Percentiles rank a stretch among this genome's conserved stretches.
phyloP scores from a whole-genome alignment of 2,888 invertebrate species.

The Zaprionus obscuricornis region DNA sequence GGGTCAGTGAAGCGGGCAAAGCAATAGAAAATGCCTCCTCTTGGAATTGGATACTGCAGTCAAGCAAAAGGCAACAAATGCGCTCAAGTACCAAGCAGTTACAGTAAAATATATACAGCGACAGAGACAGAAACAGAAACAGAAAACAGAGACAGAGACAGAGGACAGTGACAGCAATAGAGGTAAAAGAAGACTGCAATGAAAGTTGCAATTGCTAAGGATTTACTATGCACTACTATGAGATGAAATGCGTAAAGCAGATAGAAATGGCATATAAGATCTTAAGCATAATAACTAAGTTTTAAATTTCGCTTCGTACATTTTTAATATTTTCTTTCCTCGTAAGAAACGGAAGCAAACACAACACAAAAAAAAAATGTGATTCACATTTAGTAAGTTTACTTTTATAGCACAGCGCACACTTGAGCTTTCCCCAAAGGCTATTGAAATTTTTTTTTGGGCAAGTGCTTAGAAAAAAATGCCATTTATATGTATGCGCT shows the following conservation, averaged over 20 bases:
- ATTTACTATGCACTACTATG: no score
- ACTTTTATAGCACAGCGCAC: constrained; percentile 11
- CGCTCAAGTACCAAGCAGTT: constrained; percentile 6
- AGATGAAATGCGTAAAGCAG: no score
- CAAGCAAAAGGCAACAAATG: constrained; percentile 39
- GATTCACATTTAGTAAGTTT: constrained; percentile 1
- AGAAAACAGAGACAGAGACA: no score
- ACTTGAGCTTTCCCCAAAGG: constrained; percentile 18
- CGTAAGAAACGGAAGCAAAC: background rate
- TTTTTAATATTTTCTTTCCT: constrained; percentile 10
- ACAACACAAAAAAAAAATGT: constrained; percentile 2
- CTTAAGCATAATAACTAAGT: constrained; percentile 44
- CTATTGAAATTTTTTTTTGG: constrained; percentile 14
- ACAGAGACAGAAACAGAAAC: no score
- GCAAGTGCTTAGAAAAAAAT: constrained; percentile 17
- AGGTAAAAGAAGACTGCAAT: background rate
- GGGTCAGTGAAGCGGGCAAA: constrained; percentile 51
- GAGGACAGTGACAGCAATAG: no score
- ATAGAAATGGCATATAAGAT: constrained; percentile 2
- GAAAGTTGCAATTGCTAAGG: background rate
- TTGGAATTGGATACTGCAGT: constrained; percentile 48
- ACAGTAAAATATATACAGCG: no score
- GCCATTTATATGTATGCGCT: background rate
- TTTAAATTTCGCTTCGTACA: constrained; percentile 21
- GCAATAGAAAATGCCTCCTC: constrained; percentile 57